Percentiles rank a stretch among this genome's conserved stretches.
These are phyloP conservation scores for Osmerus mordax DNA, from an alignment of 2,113 vertebrate species.

Conservation along the genomic window DNA sequence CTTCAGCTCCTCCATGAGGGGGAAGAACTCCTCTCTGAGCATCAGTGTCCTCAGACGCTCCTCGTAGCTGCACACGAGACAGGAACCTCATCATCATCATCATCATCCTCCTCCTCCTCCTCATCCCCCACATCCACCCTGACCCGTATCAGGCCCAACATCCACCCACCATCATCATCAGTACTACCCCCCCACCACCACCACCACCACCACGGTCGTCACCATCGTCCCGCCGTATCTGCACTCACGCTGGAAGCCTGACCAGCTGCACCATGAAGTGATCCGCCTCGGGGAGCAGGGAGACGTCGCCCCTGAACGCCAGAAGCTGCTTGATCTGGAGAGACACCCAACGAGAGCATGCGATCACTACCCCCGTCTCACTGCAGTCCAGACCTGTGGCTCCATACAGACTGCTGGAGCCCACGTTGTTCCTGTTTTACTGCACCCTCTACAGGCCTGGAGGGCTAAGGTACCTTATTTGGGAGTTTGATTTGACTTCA, in stretches of 20 bases:
- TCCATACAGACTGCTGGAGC: background rate
- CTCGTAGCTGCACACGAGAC: slow-evolving; percentile 62
- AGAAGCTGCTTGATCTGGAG: slow-evolving; percentile 70
- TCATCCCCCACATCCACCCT: background rate
- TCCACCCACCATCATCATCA: background rate
- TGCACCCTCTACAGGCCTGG: background rate
- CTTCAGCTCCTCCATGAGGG: slow-evolving; percentile 69
- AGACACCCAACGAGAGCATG: background rate
- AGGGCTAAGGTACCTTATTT: background rate
- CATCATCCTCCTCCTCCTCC: background rate
- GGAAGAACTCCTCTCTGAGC: slow-evolving; percentile 78
- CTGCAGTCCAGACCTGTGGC: background rate
- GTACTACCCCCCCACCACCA: background rate
- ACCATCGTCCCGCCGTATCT: background rate
- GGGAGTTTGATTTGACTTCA: too few species aligned
- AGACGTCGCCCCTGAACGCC: slow-evolving; percentile 64
- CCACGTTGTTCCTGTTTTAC: too few species aligned
- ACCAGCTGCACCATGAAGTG: slow-evolving; percentile 75
- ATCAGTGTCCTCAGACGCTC: slow-evolving; percentile 70
- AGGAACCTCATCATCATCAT: background rate
- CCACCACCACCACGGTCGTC: background rate
- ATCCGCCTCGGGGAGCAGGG: slow-evolving; percentile 69
- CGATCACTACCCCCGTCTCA: background rate
- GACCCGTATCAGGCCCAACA: background rate
- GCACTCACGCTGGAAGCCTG: slow-evolving; percentile 69